Evolutionary conservation across 1,140 invertebrate genomes (phyloP).

Genomic region (Tachypleus tridentatus): DNA sequence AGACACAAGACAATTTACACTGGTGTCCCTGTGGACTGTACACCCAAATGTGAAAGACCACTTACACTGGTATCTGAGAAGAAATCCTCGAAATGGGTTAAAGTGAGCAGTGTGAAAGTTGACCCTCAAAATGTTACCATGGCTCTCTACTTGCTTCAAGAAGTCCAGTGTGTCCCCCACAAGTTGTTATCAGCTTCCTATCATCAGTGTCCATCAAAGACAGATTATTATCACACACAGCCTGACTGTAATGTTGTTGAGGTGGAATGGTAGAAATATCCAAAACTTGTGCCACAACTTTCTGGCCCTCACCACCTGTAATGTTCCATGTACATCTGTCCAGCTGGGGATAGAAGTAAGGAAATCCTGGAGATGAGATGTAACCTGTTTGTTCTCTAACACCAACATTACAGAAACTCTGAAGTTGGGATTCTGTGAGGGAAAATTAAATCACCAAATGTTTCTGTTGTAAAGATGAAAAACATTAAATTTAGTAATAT

Average conservation of each 20-base stretch:
- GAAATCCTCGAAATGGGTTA: conserved; percentile 2
- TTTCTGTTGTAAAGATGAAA: no score
- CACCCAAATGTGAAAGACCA: neutral
- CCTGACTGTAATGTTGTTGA: conserved; percentile 34
- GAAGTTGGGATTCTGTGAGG: neutral
- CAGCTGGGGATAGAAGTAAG: conserved; percentile 42
- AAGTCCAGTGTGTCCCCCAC: conserved; percentile 32
- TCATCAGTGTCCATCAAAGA: conserved; percentile 24
- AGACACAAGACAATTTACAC: no score
- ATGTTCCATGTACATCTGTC: conserved; percentile 41
- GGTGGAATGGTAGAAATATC: conserved; percentile 46
- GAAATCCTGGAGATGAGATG: conserved; percentile 47
- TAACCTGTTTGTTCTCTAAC: conserved; percentile 33
- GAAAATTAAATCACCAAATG: no score
- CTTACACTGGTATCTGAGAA: neutral
- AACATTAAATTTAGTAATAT: no score
- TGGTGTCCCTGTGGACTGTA: no score
- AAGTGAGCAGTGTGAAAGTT: conserved; percentile 5
- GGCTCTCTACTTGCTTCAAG: conserved; percentile 32
- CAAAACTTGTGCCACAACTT: conserved; percentile 40
- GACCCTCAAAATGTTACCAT: conserved; percentile 35
- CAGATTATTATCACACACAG: conserved; percentile 37
- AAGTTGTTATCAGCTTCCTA: conserved; percentile 32
- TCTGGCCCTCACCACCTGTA: conserved; percentile 38
- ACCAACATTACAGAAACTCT: neutral